phyloP scores from a whole-genome alignment of 2,888 invertebrate species.

The Ochropleura leucogaster region DNA sequence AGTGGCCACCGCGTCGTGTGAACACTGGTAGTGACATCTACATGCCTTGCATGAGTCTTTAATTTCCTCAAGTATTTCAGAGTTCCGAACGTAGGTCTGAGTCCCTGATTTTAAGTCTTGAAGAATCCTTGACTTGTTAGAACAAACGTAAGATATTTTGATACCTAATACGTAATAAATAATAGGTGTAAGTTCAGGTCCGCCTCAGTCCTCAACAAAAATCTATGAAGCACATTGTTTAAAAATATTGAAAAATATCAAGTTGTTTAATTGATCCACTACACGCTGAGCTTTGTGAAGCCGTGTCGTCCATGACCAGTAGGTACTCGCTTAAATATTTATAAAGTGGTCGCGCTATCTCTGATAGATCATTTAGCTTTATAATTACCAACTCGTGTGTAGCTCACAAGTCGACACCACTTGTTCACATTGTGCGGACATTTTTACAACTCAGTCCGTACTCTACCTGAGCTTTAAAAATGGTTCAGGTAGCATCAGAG shows the following conservation, averaged over 20 bases:
- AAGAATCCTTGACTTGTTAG: no score
- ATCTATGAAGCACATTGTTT: background rate
- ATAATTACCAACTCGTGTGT: conserved; percentile 76
- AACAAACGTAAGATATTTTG: no score
- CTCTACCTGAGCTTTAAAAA: conserved; percentile 28
- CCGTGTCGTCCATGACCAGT: conserved; percentile 24
- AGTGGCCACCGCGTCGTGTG: background rate
- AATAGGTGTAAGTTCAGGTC: background rate
- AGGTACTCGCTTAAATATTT: conserved; percentile 58
- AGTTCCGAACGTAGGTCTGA: no score
- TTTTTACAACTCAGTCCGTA: conserved; percentile 14
- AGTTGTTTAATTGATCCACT: background rate
- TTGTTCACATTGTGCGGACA: conserved; percentile 63
- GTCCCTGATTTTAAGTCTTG: no score
- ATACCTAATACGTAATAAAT: no score
- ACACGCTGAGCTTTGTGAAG: conserved; percentile 6
- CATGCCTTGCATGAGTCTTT: no score
- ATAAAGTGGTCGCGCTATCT: conserved; percentile 67
- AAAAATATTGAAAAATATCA: background rate
- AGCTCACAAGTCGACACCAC: conserved; percentile 66
- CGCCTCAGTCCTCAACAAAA: background rate
- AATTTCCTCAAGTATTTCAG: no score
- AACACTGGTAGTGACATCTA: background rate
- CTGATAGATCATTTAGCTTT: conserved; percentile 76
- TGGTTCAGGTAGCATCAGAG: conserved; percentile 43